Evolutionary conservation across 2,888 invertebrate genomes (phyloP), one percentile per base, ranked within the genome.

Genomic region (Helleia helle): DNA sequence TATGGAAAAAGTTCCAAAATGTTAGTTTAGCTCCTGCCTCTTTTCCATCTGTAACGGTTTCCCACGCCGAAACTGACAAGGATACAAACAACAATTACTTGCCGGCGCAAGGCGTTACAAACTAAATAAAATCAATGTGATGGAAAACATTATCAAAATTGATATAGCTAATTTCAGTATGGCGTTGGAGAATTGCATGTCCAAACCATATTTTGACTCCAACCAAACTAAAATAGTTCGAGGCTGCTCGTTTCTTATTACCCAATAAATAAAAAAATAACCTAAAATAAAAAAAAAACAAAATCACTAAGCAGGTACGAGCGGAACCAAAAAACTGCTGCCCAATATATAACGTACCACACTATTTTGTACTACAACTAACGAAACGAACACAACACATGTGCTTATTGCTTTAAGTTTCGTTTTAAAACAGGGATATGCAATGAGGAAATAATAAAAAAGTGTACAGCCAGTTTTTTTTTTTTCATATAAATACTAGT

Each of bases 261-360:
- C 24, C 2, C 9, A 12, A 22, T 29, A 24, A 39, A 30, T 13
- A 36, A 24, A 34, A 11, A 42, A 28, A 34, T 40, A 47, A 28
- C 40, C 40, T 59, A 67, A 59, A 65, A 60, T 60, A 61, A 56
- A 58, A 58, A 65, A 67, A 65, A 56, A 58, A 62, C 63, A 62
- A 59, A 44, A 59, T 60, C 59, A 62, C 65, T 67, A 66, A 65
- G 59, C 50, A 62, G 61, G 65, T 65, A 69, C 62, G 56, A 65
- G 66, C 61, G 59, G 70, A 74, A 75, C 69, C 67, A 62, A 49
- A 40, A 51, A 50, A 54, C 55, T 61, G 63, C 62, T 60, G 68
- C 62, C 57, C 40, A 40, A 27, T 52, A n/a, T n/a, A n/a, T 48
- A 40, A 47, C 25, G 46, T 58, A 62, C 59, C 64, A 62, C 62